Evolutionary conservation across 1,140 invertebrate species (phyloP).

Genomic region (Caligus rogercresseyi): DNA sequence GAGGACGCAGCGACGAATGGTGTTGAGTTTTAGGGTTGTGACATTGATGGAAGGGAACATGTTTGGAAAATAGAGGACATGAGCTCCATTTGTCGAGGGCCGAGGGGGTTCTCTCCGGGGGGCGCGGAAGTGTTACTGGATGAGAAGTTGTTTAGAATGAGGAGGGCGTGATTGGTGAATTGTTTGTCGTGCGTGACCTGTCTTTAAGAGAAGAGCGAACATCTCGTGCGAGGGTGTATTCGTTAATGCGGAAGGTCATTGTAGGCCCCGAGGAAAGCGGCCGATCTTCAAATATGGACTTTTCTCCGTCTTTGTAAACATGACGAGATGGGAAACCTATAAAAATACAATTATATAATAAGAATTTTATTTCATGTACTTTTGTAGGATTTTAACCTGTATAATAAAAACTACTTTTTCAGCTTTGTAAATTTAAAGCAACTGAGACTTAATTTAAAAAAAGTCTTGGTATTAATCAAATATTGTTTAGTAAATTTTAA

Average conservation of each 20-base stretch:
- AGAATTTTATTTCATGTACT: too few species aligned
- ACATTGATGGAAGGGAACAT: conserved; percentile 96
- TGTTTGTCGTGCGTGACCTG: conserved; percentile 54
- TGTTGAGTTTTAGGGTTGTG: conserved; percentile 65
- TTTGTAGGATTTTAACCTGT: too few species aligned
- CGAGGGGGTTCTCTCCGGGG: conserved; percentile 26
- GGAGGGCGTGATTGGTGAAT: conserved; percentile 65
- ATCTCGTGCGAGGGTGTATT: conserved; percentile 65
- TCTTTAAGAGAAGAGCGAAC: conserved; percentile 60
- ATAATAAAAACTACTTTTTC: too few species aligned
- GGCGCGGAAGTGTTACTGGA: conserved; percentile 28
- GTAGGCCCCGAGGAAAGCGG: conserved; percentile 39
- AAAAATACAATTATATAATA: too few species aligned
- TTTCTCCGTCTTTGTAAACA: conserved; percentile 35
- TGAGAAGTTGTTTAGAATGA: conserved; percentile 82
- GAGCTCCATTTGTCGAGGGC: conserved; percentile 68
- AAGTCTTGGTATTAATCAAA: too few species aligned
- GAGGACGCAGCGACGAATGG: conserved; percentile 70
- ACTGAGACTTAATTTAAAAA: too few species aligned
- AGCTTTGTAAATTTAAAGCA: too few species aligned
- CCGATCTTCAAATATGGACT: conserved; percentile 34
- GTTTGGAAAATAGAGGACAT: conserved; percentile 89
- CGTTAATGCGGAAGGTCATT: conserved; percentile 60
- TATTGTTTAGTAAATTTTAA: too few species aligned
- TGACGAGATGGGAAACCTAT: conserved; percentile 35